Evolutionary conservation across 1,140 invertebrate genomes (phyloP).

Genomic region (Lasioglossum baleicum): DNA sequence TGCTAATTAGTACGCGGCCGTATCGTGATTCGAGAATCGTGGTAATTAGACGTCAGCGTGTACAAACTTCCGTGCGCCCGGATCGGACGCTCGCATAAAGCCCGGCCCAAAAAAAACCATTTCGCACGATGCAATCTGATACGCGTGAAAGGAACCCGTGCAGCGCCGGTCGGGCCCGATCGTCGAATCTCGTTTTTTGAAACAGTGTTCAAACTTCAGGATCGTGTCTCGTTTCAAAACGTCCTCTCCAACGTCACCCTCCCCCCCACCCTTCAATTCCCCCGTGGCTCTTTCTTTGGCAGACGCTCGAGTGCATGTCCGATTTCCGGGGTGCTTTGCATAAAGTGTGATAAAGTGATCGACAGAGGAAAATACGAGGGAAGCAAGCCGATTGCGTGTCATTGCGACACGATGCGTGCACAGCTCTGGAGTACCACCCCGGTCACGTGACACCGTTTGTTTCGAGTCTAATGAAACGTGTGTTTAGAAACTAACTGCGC

Average conservation of each 20-base stretch:
- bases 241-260: not conserved
- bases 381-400: no score
- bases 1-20: slow-evolving; percentile 59
- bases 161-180: not conserved
- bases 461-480: no score
- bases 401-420: no score
- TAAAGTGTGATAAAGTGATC: not conserved
- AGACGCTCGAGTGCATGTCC: no score
- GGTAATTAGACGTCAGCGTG: slow-evolving; percentile 58
- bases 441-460: not conserved
- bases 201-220: slow-evolving; percentile 1
- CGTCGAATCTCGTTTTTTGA: not conserved
- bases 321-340: not conserved
- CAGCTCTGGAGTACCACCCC: no score
- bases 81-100: slow-evolving; percentile 24
- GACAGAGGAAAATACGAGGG: not conserved
- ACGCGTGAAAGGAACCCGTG: not conserved
- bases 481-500: no score
- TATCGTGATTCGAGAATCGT: slow-evolving; percentile 43
- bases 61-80: slow-evolving; percentile 15
- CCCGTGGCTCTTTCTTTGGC: not conserved
- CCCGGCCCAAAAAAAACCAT: not conserved
- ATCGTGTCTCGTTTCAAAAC: not conserved
- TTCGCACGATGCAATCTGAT: not conserved
- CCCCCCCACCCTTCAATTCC: no score